These are phyloP conservation scores for Scyliorhinus canicula DNA, from an alignment of 2,797 vertebrate genomes.

Conservation along the genomic window DNA sequence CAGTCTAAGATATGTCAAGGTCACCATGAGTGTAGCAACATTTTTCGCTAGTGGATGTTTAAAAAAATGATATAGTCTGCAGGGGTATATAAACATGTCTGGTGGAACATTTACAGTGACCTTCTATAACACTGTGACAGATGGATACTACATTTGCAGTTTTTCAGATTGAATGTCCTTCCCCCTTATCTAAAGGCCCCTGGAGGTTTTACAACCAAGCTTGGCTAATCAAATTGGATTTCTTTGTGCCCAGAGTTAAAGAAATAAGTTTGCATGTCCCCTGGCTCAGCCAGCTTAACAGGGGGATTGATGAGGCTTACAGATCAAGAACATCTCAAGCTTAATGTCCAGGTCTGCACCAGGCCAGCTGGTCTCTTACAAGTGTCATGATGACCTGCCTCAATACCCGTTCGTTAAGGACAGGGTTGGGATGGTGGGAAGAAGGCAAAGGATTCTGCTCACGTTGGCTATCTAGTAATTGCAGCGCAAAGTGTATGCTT, in stretches of 20 bases:
- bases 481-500: neutral
- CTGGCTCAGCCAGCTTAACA: neutral
- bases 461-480: neutral
- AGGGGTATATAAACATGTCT: neutral
- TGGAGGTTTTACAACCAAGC: neutral
- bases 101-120: neutral
- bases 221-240: neutral
- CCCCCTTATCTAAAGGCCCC: neutral
- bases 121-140: neutral
- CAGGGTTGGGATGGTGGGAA: neutral
- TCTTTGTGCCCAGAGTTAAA: neutral
- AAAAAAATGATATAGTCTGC: neutral
- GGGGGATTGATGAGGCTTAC: neutral
- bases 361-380: neutral
- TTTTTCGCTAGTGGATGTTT: neutral
- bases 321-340: neutral
- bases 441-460: neutral
- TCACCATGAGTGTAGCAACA: neutral
- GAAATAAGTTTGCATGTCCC: neutral
- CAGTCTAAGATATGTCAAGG: neutral
- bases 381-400: neutral
- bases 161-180: neutral
- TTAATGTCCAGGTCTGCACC: neutral
- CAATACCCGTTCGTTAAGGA: neutral
- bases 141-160: neutral